Evolutionary conservation across 2,797 vertebrate genomes (phyloP).

Genomic region (Poecilia wingei): DNA sequence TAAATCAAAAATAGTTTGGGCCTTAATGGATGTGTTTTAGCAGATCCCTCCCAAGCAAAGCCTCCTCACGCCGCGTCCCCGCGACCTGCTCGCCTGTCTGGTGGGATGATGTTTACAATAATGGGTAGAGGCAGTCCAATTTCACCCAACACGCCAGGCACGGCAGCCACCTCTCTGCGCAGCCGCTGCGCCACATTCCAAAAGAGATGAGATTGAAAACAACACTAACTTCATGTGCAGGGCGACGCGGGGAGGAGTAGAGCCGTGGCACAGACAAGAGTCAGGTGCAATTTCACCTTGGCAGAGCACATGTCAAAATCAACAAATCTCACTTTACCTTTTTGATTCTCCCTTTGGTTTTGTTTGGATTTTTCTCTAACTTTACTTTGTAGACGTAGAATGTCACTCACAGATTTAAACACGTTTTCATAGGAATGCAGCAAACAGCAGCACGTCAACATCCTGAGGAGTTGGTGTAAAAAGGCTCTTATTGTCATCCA

Average conservation of each 20-base stretch:
- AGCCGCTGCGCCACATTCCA: conserved; percentile 77
- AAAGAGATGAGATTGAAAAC: conserved; percentile 86
- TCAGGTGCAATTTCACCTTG: conserved; percentile 81
- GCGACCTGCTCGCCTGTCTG: conserved; percentile 79
- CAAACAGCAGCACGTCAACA: conserved; percentile 21
- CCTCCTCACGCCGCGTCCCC: conserved; percentile 67
- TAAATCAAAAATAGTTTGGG: conserved; percentile 86
- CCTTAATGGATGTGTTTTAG: conserved; percentile 86
- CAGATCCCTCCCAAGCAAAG: conserved; percentile 76
- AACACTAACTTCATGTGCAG: conserved; percentile 81
- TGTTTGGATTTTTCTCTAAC: conserved; percentile 57
- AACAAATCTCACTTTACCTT: conserved; percentile 73
- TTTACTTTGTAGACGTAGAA: conserved; percentile 68
- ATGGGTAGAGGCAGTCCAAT: conserved; percentile 88
- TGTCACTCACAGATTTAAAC: conserved; percentile 66
- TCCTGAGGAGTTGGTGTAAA: conserved; percentile 58
- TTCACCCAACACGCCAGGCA: conserved; percentile 82
- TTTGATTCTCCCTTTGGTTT: conserved; percentile 56
- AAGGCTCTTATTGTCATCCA: conserved; percentile 49
- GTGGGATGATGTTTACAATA: conserved; percentile 86
- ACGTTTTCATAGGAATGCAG: conserved; percentile 30
- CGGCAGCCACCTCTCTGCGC: conserved; percentile 76
- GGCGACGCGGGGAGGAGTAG: conserved; percentile 53
- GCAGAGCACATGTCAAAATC: conserved; percentile 81
- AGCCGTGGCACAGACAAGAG: conserved; percentile 66